These are phyloP conservation scores for Datnioides undecimradiatus DNA, from an alignment of 2,113 vertebrate species.

Conservation along the genomic window DNA sequence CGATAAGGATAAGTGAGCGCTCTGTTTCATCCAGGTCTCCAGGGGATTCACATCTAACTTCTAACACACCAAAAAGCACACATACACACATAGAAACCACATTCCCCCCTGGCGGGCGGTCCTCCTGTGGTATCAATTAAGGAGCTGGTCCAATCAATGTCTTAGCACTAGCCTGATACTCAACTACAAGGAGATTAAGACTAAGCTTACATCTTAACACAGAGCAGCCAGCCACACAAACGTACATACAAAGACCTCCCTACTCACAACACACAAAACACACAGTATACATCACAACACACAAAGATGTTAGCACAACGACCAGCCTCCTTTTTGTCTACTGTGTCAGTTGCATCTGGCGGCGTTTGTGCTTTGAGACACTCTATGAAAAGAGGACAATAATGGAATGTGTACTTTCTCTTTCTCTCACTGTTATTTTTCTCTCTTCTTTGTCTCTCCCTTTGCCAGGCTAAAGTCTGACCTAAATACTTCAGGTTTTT, in stretches of 20 bases:
- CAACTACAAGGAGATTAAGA: conserved; percentile 79
- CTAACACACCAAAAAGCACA: conserved; percentile 50
- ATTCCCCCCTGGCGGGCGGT: conserved; percentile 44
- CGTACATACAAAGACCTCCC: conserved; percentile 48
- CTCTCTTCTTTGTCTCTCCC: conserved; percentile 54
- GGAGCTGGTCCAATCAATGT: conserved; percentile 75
- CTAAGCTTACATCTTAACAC: conserved; percentile 75
- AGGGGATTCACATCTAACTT: conserved; percentile 65
- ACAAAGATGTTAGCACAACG: conserved; percentile 56
- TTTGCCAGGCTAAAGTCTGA: conserved; percentile 71
- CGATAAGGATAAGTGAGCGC: conserved; percentile 76
- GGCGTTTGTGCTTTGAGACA: conserved; percentile 49
- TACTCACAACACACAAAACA: conserved; percentile 41
- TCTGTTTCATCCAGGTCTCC: conserved; percentile 70
- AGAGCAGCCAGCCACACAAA: conserved; percentile 50
- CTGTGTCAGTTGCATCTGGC: conserved; percentile 41
- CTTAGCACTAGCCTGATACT: conserved; percentile 69
- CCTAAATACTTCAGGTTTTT: conserved; percentile 77
- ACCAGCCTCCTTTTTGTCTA: conserved; percentile 33
- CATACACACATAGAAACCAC: conserved; percentile 32
- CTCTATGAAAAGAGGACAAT: conserved; percentile 50
- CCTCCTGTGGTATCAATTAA: conserved; percentile 80
- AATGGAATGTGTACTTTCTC: conserved; percentile 62
- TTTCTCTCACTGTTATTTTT: conserved; percentile 54
- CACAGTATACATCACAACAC: conserved; percentile 48